These are phyloP conservation scores for Urocynchramus pylzowi DNA, from an alignment of 2,113 vertebrate genomes.

Conservation along the genomic window DNA sequence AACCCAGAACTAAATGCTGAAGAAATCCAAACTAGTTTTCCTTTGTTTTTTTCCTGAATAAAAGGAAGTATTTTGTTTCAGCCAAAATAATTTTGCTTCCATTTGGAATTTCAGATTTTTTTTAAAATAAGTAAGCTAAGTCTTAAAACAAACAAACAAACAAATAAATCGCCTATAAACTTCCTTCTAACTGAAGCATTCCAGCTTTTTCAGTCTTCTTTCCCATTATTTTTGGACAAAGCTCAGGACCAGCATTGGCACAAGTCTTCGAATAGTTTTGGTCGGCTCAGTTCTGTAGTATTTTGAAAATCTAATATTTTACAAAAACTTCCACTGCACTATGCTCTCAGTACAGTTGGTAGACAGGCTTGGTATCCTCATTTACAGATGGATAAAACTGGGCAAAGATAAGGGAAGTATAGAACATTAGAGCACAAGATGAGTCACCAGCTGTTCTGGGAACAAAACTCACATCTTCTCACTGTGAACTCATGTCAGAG, in stretches of 20 bases:
- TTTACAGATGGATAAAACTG: constrained; percentile 33
- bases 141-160: neutral
- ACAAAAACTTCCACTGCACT: neutral
- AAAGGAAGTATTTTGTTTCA: neutral
- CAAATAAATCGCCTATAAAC: neutral
- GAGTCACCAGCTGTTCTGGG: constrained; percentile 13
- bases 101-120: neutral
- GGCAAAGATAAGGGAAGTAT: constrained; percentile 9
- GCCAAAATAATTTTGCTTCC: neutral
- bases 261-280: neutral
- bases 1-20: neutral
- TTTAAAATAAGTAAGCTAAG: neutral
- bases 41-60: neutral
- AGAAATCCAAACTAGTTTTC: neutral
- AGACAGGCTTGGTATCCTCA: neutral
- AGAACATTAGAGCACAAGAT: neutral
- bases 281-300: neutral
- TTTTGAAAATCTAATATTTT: neutral
- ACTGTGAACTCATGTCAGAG: neutral
- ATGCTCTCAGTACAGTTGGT: neutral
- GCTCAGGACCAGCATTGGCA: neutral
- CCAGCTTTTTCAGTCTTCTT: neutral
- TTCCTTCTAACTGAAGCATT: neutral
- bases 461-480: constrained; percentile 28
- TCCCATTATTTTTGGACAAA: neutral